These are phyloP conservation scores for Caerostris darwini DNA, from an alignment of 1,140 invertebrate species.

Conservation along the genomic window DNA sequence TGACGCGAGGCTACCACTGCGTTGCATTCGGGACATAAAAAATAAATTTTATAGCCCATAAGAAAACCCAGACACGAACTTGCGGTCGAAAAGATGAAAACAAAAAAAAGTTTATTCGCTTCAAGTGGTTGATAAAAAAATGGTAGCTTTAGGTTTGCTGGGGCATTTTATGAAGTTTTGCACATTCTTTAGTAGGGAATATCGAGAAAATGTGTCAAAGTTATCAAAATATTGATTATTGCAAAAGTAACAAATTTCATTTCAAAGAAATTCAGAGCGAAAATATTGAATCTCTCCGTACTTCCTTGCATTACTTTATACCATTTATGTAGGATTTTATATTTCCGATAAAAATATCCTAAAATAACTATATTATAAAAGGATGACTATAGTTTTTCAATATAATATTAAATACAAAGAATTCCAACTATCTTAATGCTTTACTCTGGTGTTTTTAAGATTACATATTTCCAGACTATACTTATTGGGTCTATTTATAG, in stretches of 20 bases:
- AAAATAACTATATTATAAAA: no score
- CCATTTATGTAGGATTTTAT: no score
- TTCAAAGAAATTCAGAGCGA: background rate
- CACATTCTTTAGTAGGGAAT: background rate
- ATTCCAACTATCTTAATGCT: no score
- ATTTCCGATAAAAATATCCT: no score
- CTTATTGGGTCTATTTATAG: no score
- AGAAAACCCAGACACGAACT: slow-evolving; percentile 15
- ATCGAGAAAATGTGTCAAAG: background rate
- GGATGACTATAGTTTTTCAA: no score
- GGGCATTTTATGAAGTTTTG: background rate
- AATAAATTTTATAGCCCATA: slow-evolving; percentile 25
- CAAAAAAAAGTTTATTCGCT: background rate
- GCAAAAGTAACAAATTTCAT: background rate
- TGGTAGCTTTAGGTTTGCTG: background rate
- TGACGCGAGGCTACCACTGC: background rate
- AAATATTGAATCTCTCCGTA: no score
- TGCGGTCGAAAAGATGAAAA: background rate
- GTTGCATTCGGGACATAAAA: background rate
- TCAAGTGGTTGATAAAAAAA: background rate
- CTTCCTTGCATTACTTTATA: no score
- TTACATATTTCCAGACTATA: no score
- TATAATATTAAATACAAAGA: no score
- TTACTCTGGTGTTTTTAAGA: no score
- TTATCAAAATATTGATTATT: background rate